Evolutionary conservation across 2,113 vertebrate genomes (phyloP).

Genomic region (Thamnophis sirtalis): DNA sequence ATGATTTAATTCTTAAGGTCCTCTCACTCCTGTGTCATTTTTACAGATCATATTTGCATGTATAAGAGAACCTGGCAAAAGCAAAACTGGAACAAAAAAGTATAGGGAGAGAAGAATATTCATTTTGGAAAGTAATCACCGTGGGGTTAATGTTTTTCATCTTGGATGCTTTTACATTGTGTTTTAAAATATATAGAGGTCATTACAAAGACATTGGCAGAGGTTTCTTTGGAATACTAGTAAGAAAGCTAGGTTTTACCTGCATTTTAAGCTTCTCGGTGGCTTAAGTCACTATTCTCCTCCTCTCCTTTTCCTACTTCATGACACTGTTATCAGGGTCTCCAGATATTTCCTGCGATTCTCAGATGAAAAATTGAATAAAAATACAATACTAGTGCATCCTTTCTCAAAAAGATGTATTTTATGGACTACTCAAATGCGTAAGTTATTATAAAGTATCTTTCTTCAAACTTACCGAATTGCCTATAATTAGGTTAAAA

Average conservation of each 20-base stretch:
- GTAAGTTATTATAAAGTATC: background rate
- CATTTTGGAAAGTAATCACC: background rate
- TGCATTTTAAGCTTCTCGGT: background rate
- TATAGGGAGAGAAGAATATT: background rate
- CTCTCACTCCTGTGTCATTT: background rate
- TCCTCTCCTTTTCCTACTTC: background rate
- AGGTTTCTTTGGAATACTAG: background rate
- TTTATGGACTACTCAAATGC: background rate
- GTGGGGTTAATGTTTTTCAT: background rate
- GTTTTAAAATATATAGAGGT: background rate
- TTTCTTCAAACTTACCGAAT: background rate
- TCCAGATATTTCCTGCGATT: background rate
- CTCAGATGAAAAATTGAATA: background rate
- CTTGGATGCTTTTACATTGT: background rate
- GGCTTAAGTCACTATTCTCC: background rate
- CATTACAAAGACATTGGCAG: background rate
- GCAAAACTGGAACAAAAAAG: background rate
- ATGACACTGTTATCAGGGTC: background rate
- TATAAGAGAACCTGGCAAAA: background rate
- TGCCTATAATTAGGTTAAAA: background rate
- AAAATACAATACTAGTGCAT: background rate
- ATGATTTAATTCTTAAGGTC: background rate
- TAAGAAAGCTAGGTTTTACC: background rate
- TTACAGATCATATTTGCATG: background rate
- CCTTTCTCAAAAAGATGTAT: background rate